Evolutionary conservation across 2,888 invertebrate species (phyloP), one percentile per base, ranked within the genome.

Genomic region (Drosophila birchii): DNA sequence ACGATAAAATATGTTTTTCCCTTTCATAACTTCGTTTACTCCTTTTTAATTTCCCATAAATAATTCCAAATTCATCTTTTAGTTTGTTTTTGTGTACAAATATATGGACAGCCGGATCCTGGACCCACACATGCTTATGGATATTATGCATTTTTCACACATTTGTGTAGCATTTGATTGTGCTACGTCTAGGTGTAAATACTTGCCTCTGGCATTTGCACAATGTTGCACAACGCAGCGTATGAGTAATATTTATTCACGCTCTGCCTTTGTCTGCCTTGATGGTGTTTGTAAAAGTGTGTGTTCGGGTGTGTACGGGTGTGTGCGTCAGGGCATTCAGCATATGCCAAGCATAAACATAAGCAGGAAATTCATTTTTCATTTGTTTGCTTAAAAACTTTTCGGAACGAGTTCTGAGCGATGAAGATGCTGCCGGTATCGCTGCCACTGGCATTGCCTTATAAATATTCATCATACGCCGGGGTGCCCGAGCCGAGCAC

Each of bases 361-460:
- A 88, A 86, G 85, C 85, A 86, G 85, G 78, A 88, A 86, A 86
- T 85, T 88, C 87, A 86, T 86, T 86, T 86, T 86, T 86, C 86
- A 86, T 86, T 88, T 88, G 86, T 88, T 88, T 88, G 86, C 71
- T 75, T 71, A 80, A 80, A 81, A 68, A 68, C 47, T 76, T 81
- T 81, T 69, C 60, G 36, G 57, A 45, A 55, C 45, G 36, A 67
- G 62, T 55, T 20, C 36, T 23, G 54, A 53, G 71, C 61, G 79
- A 77, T 74, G 73, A 76, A 86, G 79, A 79, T 69, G 57, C 54
- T 73, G 55, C 49, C 38, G 32, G 63, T 62, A 49, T 44, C 53
- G 68, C 62, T 63, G 71, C 60, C 59, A 53, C 38, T 54, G 34
- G 47, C 55, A 61, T 67, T 54, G 63, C 76, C 78, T 81, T 86